Percentiles rank a stretch among this genome's conserved stretches.
phyloP scores from a whole-genome alignment of 2,797 vertebrate genomes.

The Mionectes olivaceus region DNA sequence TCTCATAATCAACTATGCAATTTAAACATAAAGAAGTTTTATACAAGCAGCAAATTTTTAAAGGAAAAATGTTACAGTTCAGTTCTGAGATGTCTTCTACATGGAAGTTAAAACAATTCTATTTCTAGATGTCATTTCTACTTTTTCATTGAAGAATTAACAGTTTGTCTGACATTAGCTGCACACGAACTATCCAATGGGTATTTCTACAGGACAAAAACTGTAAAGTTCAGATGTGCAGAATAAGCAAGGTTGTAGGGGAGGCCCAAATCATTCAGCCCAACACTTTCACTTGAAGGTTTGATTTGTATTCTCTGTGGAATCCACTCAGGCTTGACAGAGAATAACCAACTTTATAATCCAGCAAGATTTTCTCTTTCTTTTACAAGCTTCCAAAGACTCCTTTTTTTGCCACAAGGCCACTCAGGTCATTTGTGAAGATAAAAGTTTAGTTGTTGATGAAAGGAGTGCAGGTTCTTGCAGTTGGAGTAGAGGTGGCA shows the following conservation, averaged over 20 bases:
- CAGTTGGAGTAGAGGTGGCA: background rate
- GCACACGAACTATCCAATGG: background rate
- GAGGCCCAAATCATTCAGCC: background rate
- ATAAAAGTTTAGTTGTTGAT: background rate
- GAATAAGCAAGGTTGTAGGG: background rate
- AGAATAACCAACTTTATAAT: background rate
- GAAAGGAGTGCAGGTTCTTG: background rate
- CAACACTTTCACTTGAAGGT: background rate
- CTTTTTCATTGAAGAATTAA: background rate
- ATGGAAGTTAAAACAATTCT: background rate
- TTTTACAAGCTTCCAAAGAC: background rate
- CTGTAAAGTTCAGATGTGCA: background rate
- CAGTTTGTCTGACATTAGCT: background rate
- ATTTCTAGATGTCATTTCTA: background rate
- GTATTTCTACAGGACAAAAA: background rate
- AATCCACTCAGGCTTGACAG: background rate
- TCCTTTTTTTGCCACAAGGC: background rate
- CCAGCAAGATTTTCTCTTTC: background rate
- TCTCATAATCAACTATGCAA: background rate
- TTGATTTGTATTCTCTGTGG: background rate
- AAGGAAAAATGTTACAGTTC: background rate
- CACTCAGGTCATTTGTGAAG: background rate
- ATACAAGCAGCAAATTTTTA: background rate
- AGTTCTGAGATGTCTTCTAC: background rate
- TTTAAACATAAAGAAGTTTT: background rate